These are phyloP conservation scores for Andrena bucephala DNA, from an alignment of 2,888 invertebrate species.

Conservation along the genomic window DNA sequence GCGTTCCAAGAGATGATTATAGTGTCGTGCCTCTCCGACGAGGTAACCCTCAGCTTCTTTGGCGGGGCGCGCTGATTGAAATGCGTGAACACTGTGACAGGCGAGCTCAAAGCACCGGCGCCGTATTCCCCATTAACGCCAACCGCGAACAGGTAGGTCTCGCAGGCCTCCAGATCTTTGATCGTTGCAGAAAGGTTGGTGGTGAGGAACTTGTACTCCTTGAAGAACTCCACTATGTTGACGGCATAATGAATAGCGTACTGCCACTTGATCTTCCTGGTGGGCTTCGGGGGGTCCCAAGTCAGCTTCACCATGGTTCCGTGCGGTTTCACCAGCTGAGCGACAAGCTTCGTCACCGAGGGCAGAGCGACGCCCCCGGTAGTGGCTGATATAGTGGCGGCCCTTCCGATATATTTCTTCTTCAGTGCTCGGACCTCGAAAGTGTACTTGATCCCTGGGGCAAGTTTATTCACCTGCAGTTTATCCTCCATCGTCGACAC, in stretches of 20 bases:
- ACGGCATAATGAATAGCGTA: conserved; percentile 92
- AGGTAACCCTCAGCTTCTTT: conserved; percentile 87
- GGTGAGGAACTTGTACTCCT: conserved; percentile 86
- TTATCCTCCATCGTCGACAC: conserved; percentile 84
- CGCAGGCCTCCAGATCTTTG: conserved; percentile 89
- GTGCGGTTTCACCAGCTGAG: conserved; percentile 86
- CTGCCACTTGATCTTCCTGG: conserved; percentile 86
- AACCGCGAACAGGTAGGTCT: conserved; percentile 90
- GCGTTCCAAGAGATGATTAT: conserved; percentile 91
- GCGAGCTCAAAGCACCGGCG: conserved; percentile 88
- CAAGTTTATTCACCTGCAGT: conserved; percentile 80
- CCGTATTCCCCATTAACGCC: conserved; percentile 89
- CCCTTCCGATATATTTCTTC: conserved; percentile 87
- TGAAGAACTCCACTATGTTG: conserved; percentile 86
- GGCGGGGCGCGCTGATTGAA: conserved; percentile 89
- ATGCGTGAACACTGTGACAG: conserved; percentile 87
- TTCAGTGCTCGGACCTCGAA: conserved; percentile 89
- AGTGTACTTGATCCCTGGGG: conserved; percentile 86
- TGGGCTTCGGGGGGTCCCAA: conserved; percentile 89
- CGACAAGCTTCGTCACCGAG: conserved; percentile 85
- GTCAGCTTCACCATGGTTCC: conserved; percentile 88
- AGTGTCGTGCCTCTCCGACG: conserved; percentile 81
- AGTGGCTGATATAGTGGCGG: conserved; percentile 84
- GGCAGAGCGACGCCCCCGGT: conserved; percentile 87
- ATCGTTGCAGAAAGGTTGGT: conserved; percentile 87